phyloP scores from a whole-genome alignment of 2,888 invertebrate genomes.

The Lepidochrysops patricia region DNA sequence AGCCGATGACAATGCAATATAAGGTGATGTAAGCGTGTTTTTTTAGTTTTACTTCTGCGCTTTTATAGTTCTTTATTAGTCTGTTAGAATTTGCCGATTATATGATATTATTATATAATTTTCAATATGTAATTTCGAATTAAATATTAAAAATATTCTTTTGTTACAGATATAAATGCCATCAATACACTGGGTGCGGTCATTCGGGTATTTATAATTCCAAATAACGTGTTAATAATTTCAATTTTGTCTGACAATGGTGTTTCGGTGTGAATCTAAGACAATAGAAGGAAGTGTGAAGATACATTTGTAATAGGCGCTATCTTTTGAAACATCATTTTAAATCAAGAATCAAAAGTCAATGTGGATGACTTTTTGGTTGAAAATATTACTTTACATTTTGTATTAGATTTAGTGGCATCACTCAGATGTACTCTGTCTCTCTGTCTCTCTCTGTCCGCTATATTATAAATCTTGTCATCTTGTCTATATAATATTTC shows the following conservation, averaged over 20 bases:
- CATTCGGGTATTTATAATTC: not conserved
- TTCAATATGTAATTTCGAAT: not conserved
- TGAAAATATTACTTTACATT: not conserved
- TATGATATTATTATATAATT: too few relatives aligned
- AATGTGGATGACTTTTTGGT: not conserved
- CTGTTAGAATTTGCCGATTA: too few relatives aligned
- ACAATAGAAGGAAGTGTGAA: not conserved
- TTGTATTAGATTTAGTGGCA: not conserved
- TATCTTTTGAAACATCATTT: not conserved
- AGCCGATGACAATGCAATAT: too few relatives aligned
- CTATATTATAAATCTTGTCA: too few relatives aligned
- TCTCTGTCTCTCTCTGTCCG: too few relatives aligned
- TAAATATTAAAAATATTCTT: not conserved
- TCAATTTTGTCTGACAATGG: not conserved
- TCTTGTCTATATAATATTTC: too few relatives aligned
- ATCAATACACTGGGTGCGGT: not conserved
- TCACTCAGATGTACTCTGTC: too few relatives aligned
- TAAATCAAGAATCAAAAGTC: not conserved
- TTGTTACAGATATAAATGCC: slow-evolving; percentile 1
- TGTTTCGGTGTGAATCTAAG: not conserved
- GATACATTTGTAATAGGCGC: not conserved
- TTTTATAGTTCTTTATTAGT: too few relatives aligned
- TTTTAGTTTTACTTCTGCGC: too few relatives aligned
- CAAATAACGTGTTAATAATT: not conserved
- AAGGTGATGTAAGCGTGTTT: too few relatives aligned